Base-by-base conservation (phyloP, 1,140 invertebrate species). In the Ridgeia piscesae region DNA sequence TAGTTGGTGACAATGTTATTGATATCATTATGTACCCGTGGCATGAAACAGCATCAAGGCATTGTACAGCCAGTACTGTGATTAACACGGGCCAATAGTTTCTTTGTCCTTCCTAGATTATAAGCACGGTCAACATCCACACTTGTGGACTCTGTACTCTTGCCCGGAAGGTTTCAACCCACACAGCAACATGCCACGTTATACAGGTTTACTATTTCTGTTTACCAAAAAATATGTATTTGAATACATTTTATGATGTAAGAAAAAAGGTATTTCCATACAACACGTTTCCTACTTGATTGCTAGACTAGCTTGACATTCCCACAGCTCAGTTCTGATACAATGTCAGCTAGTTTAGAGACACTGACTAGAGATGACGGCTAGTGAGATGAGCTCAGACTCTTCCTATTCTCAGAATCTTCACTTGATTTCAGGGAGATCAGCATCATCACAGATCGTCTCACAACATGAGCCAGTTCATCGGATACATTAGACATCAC, bases 81-180 rank as follows among this genome's bases (percentile, higher is more conserved):
- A 77, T 77, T 77, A 77, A 77, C 58, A 77, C 58, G 58, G 58
- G 58, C 17, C 58, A 77, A 77, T 27, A 21, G 58, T 77, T 77
- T 21, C 58, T 77, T 77, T 77, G 58, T 77, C 58, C 58, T 77
- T 77, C 58, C 58, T 77, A 21, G 58, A 77, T 77, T 77, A 77
- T 77, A 77, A 77, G 58, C 58, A 77, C 58, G 58, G 58, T 77
- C 58, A 77, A 77, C 58, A 77, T 77, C 58, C 58, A 77, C 58
- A 77, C 8, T 42, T 27, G 58, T 77, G 27, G 17, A 77, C 58
- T 77, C 58, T 77, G 58, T 77, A 6, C 58, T 77, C 58, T 77
- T 77, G 58, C 58, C 58, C 58, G 58, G 58, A 77, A 77, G 58
- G 58, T 77, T 77, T n/a, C n/a, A n/a, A n/a, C 21, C n/a, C n/a